Percentiles rank a stretch among this genome's conserved stretches.
phyloP scores from a whole-genome alignment of 2,888 invertebrate species.

The Torymus tubicola region DNA sequence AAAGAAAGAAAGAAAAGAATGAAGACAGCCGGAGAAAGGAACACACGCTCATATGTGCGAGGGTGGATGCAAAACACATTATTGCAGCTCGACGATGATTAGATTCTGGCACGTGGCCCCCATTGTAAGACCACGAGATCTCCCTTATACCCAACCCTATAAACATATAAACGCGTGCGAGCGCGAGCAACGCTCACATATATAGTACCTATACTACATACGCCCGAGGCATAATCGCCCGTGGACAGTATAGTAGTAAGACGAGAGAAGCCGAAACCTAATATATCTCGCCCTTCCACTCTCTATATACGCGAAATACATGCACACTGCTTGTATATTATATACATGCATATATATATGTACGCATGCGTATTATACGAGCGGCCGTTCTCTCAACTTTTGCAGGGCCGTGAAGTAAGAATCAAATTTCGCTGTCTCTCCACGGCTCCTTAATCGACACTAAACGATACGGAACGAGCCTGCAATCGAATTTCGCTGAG shows the following conservation, averaged over 20 bases:
- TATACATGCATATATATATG: no score
- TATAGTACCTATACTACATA: conserved; percentile 6
- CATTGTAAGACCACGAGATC: conserved; percentile 59
- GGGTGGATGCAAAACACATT: conserved; percentile 20
- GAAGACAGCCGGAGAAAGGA: background rate
- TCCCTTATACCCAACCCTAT: conserved; percentile 51
- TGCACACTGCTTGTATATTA: no score
- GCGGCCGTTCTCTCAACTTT: conserved; percentile 18
- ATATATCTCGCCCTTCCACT: conserved; percentile 57
- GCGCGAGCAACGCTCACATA: background rate
- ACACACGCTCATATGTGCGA: conserved; percentile 1
- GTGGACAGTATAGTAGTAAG: conserved; percentile 60
- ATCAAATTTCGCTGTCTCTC: conserved; percentile 33
- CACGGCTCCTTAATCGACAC: conserved; percentile 33
- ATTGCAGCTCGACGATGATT: conserved; percentile 63
- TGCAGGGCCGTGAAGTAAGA: background rate
- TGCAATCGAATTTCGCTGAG: conserved; percentile 35
- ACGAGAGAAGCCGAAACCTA: conserved; percentile 60
- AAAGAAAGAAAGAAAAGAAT: conserved; percentile 34
- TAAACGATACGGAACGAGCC: conserved; percentile 45
- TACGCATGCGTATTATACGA: no score
- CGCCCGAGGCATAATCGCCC: conserved; percentile 62
- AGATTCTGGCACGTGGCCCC: conserved; percentile 70
- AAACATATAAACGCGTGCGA: background rate
- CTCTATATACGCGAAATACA: background rate